phyloP scores from a whole-genome alignment of 2,888 invertebrate genomes.

The Zelleria hepariella region DNA sequence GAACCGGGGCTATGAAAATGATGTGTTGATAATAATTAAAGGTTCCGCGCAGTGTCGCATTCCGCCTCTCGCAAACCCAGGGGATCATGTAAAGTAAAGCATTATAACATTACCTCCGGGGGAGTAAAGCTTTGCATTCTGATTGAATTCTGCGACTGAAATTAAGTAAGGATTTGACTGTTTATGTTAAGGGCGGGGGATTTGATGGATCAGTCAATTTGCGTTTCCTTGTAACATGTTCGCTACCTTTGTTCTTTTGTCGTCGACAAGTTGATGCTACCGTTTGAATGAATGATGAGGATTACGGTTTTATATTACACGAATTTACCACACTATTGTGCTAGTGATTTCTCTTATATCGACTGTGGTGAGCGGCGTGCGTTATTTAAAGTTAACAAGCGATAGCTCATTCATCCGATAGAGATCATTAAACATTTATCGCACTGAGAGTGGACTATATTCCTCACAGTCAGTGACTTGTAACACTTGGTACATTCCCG shows the following conservation, averaged over 20 bases:
- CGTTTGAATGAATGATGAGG: not conserved
- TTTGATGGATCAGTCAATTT: constrained; percentile 63
- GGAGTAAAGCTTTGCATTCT: constrained; percentile 65
- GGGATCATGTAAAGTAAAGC: constrained; percentile 57
- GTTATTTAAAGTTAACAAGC: not conserved
- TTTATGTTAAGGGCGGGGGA: constrained; percentile 59
- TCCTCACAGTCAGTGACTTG: constrained; percentile 40
- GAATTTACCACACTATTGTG: not conserved
- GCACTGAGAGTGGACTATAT: constrained; percentile 36
- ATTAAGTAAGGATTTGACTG: constrained; percentile 72
- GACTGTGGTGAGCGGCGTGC: not conserved
- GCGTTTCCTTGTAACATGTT: constrained; percentile 40
- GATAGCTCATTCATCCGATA: not conserved
- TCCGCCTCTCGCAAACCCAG: constrained; percentile 43
- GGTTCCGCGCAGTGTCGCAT: constrained; percentile 60
- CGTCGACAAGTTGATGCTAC: constrained; percentile 8
- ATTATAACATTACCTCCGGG: constrained; percentile 66
- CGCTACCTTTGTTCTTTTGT: constrained; percentile 41
- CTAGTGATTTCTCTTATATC: not conserved
- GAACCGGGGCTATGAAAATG: constrained; percentile 57
- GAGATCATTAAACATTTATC: constrained; percentile 41
- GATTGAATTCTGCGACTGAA: constrained; percentile 71
- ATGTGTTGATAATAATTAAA: constrained; percentile 73
- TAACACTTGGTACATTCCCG: constrained; percentile 22
- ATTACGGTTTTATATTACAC: not conserved